Conservation (phyloP, 1,140 invertebrate species). For the Zaprionus camerounensis region DNA sequence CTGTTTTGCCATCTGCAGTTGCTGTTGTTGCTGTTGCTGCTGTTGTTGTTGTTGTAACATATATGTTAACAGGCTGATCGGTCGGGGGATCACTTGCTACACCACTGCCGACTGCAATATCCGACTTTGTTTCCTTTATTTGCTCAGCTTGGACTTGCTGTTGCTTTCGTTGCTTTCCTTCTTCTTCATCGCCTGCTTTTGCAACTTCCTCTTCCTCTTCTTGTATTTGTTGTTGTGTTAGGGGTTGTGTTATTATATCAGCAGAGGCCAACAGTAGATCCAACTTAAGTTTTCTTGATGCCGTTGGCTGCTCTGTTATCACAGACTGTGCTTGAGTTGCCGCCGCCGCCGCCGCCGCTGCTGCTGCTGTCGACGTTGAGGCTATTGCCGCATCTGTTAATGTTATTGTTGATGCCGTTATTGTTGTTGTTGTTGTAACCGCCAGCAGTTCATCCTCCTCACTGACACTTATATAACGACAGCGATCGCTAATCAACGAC, state of each 20-base stretch:
- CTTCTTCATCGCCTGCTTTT: constrained; percentile 6
- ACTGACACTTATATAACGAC: constrained; percentile 77
- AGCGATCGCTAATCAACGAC: constrained; percentile 72
- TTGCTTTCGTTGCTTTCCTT: background rate
- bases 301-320: constrained; percentile 84
- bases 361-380: constrained; percentile 2
- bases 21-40: constrained; percentile 10
- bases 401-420: constrained; percentile 53
- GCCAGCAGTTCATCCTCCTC: constrained; percentile 76
- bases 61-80: constrained; percentile 49
- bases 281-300: constrained; percentile 77
- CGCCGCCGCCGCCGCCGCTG: constrained; percentile 24
- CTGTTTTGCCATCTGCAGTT: background rate
- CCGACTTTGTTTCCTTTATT: constrained; percentile 14
- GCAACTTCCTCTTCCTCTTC: constrained; percentile 27
- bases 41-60: constrained; percentile 32
- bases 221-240: constrained; percentile 58
- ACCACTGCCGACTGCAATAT: constrained; percentile 25
- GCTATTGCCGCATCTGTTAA: constrained; percentile 12
- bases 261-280: constrained; percentile 81
- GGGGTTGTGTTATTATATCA: constrained; percentile 72
- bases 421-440: constrained; percentile 25
- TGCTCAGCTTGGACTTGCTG: background rate
- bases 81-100: constrained; percentile 27
- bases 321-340: constrained; percentile 82